A percentile compares a stretch with the other conserved stretches of the same genome.
phyloP scores from a whole-genome alignment of 2,888 invertebrate species.

The Apodemia zela region DNA sequence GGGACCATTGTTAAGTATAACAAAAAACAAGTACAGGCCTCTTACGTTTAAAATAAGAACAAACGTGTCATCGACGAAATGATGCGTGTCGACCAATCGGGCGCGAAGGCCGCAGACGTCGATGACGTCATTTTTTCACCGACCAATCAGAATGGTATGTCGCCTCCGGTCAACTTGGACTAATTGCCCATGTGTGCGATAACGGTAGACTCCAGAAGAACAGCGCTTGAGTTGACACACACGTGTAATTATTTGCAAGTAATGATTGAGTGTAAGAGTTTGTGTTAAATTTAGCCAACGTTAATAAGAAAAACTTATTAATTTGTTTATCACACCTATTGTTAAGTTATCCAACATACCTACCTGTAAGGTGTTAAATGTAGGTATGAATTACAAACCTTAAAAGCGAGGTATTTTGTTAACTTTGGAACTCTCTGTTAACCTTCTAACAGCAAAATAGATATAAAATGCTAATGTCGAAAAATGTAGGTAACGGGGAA shows the following conservation, averaged over 20 bases:
- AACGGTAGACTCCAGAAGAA: constrained; percentile 70
- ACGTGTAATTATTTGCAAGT: constrained; percentile 35
- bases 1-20: constrained; percentile 59
- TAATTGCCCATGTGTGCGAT: constrained; percentile 80
- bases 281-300: background rate
- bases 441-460: too few species aligned
- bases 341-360: background rate
- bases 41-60: constrained; percentile 77
- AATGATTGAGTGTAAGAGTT: background rate
- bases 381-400: background rate
- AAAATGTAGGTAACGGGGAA: too few species aligned
- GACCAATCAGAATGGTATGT: constrained; percentile 67
- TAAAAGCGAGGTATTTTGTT: background rate
- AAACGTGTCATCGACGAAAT: constrained; percentile 79
- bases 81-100: constrained; percentile 79
- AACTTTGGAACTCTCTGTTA: background rate
- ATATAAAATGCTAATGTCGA: too few species aligned
- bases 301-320: background rate
- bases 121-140: constrained; percentile 69
- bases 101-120: constrained; percentile 76
- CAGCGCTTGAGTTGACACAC: constrained; percentile 62
- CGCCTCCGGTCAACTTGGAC: constrained; percentile 79
- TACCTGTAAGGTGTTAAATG: too few species aligned
- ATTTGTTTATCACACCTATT: background rate
- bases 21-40: constrained; percentile 67